Base-by-base conservation (phyloP, 2,888 invertebrate genomes). In the Drosophila vallismaia region DNA sequence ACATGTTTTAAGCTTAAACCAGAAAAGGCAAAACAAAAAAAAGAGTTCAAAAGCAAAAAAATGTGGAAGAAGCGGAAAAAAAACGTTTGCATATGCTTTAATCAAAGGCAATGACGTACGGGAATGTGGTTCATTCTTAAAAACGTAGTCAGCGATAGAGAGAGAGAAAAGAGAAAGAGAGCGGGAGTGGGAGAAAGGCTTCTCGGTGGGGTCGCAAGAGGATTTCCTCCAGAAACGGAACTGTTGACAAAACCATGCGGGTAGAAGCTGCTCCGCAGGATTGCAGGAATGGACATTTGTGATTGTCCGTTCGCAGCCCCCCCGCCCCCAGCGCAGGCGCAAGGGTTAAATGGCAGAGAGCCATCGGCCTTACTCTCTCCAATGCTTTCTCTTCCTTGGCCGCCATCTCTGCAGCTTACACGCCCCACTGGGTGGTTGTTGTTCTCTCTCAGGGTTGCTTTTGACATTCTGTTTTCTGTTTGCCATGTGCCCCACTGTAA, bases 81-180 rank as follows among this genome's bases (percentile, higher is more conserved):
- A 76, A 69, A 68, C 63, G 48, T 62, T 64, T 77, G 77, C 77
- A 77, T 80, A 74, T 71, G 77, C 77, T 78, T 80, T 80, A 77
- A 80, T 78, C 80, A 80, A 77, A 75, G 69, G 75, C 57, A 57
- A 69, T 78, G 80, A 80, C 77, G 80, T 78, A 78, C 75, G 77
- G 77, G 77, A 80, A 78, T 78, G 77, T 72, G 69, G 64, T 79
- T 79, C 79, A 79, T 79, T 79, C 81, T 79, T 81, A 81, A 79
- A 79, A 76, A 79, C 60, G 67, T 49, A 44, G 58, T 52, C 52
- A 55, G 46, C 14, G 50, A 44, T 10, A 28, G 28, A 40, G 38
- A 49, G 42, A 24, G 24, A 12, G 26, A 0, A 12, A 1, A 5
- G 24, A 28, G 28, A 40, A 33, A 49, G 42, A 19, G 24, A 19